phyloP scores from a whole-genome alignment of 2,888 invertebrate genomes.

The Volucella zonaria region DNA sequence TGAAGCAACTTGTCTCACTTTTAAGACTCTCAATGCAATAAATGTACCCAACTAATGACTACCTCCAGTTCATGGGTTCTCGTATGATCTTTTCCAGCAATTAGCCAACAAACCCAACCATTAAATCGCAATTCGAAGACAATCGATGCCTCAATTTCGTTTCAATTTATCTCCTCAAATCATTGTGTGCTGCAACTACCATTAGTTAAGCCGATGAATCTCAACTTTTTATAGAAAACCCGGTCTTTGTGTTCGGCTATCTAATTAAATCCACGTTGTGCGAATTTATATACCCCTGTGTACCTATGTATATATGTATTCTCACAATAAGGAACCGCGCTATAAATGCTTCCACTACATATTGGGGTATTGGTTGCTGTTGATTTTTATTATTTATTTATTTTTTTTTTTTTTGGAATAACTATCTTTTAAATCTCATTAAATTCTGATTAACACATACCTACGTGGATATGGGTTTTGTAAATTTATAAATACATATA shows the following conservation, averaged over 20 bases:
- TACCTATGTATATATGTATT: not conserved
- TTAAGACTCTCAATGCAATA: no score
- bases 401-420: conserved; percentile 31
- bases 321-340: conserved; percentile 35
- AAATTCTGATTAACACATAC: conserved; percentile 70
- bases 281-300: conserved; percentile 7
- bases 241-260: conserved; percentile 12
- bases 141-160: conserved; percentile 5
- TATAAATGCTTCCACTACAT: conserved; percentile 38
- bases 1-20: no score
- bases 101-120: conserved; percentile 18
- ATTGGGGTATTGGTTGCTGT: conserved; percentile 6
- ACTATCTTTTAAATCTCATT: conserved; percentile 65
- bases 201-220: not conserved
- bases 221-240: not conserved
- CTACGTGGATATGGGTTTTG: conserved; percentile 12
- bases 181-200: conserved; percentile 13
- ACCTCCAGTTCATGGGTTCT: no score
- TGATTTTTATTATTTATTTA: not conserved
- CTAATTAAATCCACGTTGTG: conserved; percentile 56
- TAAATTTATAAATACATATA: no score
- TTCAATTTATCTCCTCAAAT: conserved; percentile 12
- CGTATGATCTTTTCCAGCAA: conserved; percentile 12
- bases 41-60: no score
- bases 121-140: conserved; percentile 23